phyloP scores from a whole-genome alignment of 2,888 invertebrate species.

The Gymnocheta viridis region DNA sequence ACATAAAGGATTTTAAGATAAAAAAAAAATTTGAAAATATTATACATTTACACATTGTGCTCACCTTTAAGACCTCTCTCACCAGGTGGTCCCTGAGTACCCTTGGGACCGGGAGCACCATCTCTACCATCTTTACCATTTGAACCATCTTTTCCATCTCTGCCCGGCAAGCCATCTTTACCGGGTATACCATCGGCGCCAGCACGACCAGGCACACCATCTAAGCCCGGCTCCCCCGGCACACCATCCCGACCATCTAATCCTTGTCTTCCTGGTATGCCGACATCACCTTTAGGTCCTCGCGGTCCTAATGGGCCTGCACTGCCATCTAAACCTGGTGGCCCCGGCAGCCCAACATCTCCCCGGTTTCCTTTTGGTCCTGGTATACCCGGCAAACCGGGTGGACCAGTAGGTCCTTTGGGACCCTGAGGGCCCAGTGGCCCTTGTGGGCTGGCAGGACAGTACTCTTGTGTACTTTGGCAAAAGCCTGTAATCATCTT shows the following conservation, averaged over 20 bases:
- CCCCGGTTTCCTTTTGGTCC: constrained; percentile 89
- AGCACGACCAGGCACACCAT: constrained; percentile 91
- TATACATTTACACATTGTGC: constrained; percentile 47
- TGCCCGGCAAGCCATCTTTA: constrained; percentile 88
- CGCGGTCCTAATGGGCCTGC: constrained; percentile 78
- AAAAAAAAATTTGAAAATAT: neutral
- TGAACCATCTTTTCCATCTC: constrained; percentile 82
- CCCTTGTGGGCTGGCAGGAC: constrained; percentile 87
- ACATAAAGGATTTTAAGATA: neutral
- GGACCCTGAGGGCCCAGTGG: constrained; percentile 85
- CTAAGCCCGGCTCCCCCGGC: constrained; percentile 93
- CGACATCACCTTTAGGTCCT: constrained; percentile 82
- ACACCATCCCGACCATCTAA: constrained; percentile 94
- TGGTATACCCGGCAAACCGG: constrained; percentile 84
- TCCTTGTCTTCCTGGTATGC: constrained; percentile 88
- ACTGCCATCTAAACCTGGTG: constrained; percentile 84
- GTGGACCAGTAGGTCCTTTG: constrained; percentile 84
- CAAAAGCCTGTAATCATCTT: constrained; percentile 93
- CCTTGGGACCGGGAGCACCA: constrained; percentile 85
- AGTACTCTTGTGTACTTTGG: constrained; percentile 91
- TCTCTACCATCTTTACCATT: constrained; percentile 88
- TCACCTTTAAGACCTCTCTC: constrained; percentile 87
- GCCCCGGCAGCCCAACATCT: constrained; percentile 85
- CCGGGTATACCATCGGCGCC: constrained; percentile 92
- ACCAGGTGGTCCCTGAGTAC: constrained; percentile 86